Evolutionary conservation across 1,140 invertebrate species (phyloP).

Genomic region (Aethina tumida): DNA sequence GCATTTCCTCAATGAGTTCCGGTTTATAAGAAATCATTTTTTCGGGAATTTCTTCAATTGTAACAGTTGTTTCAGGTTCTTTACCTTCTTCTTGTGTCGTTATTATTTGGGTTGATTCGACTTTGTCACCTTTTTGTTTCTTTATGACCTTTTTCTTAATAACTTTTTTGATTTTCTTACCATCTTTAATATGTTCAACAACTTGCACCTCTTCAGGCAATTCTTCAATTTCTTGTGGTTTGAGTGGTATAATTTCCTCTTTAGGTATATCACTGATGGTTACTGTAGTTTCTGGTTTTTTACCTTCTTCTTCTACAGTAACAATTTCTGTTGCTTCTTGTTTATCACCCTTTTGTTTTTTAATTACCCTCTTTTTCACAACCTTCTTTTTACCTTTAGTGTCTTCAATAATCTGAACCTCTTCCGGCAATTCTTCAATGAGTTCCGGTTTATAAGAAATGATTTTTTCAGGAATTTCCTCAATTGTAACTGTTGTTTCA

Average conservation of each 20-base stretch:
- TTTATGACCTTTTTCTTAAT: conserved; percentile 33
- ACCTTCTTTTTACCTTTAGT: conserved; percentile 30
- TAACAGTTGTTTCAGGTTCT: conserved; percentile 28
- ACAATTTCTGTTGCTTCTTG: conserved; percentile 39
- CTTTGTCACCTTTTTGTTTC: conserved; percentile 30
- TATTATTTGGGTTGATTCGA: conserved; percentile 39
- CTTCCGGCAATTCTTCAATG: conserved; percentile 17
- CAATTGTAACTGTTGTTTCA: conserved; percentile 26
- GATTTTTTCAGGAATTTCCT: conserved; percentile 20
- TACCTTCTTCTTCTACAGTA: conserved; percentile 39
- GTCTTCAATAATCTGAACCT: conserved; percentile 1
- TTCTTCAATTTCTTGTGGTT: conserved; percentile 12
- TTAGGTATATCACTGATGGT: conserved; percentile 32
- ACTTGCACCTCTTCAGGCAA: conserved; percentile 20
- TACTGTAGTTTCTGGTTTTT: conserved; percentile 32
- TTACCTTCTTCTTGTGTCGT: conserved; percentile 39
- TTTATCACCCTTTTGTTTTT: conserved; percentile 31
- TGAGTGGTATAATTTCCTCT: conserved; percentile 12
- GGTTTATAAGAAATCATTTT: too few species aligned
- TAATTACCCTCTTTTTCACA: conserved; percentile 31
- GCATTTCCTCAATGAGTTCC: conserved; percentile 15
- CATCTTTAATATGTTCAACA: conserved; percentile 17
- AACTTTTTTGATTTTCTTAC: conserved; percentile 30
- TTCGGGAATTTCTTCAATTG: conserved; percentile 16
- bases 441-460: too few species aligned